Evolutionary conservation across 2,888 invertebrate species (phyloP), one percentile per base, ranked within the genome.

Genomic region (Schizotus pectinicornis): DNA sequence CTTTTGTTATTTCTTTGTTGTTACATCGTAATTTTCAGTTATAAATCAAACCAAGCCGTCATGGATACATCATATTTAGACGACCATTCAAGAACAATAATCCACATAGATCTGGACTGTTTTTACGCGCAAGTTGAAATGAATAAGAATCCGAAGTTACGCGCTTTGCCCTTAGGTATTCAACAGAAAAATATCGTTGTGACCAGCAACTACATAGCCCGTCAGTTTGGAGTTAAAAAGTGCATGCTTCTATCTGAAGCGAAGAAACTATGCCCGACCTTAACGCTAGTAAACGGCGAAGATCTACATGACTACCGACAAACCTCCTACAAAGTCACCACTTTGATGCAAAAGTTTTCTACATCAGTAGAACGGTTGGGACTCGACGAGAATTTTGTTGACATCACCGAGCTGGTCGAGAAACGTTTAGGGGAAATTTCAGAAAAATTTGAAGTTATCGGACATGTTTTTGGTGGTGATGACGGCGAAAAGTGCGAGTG

Each of bases 61-160:
- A 22, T 22, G 22, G 5, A 22, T 22, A 3, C 22, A 22, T 22
- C 22, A 22, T 3, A 3, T 22, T 2, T 36, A 9, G 73, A 77
- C 34, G 71, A 79, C 62, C 92, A 92, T 78, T 81, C 84, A 50
- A 86, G 85, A 72, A 86, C 86, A 61, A 89, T 93, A 67, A 85
- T 93, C 72, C 92, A 92, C 76, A 82, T 93, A 69, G 92, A 93
- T 76, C 83, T 92, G 75, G 92, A 93, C 77, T 92, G 89, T 77
- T 93, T 90, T 80, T 93, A 92, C 80, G 92, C 92, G 59, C 92
- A 93, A 84, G 91, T 93, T 64, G 92, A 93, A 80, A 90, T 89
- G 84, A 77, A 89, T 55, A 85, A 86, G 66, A 85, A 90, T 75
- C 90, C 91, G 2, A 82, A 85, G 68, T 79, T 90, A 50, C 82